phyloP scores from a whole-genome alignment of 2,888 invertebrate genomes.

The Drosophila buzzatii region DNA sequence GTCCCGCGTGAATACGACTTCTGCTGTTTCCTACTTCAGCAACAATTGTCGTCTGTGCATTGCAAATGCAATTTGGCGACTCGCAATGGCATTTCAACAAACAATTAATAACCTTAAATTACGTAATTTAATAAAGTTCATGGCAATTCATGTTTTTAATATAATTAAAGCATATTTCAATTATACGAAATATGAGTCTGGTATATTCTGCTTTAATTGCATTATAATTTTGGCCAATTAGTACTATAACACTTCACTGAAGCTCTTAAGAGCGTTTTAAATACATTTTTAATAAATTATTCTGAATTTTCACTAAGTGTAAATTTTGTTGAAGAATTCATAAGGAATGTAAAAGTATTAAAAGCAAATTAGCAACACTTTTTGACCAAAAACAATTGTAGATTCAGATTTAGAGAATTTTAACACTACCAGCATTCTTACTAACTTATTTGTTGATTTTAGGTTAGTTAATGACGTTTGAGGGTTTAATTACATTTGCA shows the following conservation, averaged over 20 bases:
- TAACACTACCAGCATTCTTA: neutral
- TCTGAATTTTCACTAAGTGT: neutral
- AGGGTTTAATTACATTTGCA: constrained; percentile 63
- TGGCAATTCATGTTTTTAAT: neutral
- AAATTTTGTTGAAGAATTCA: neutral
- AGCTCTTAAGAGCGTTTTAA: neutral
- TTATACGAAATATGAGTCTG: neutral
- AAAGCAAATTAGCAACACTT: neutral
- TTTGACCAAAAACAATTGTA: neutral
- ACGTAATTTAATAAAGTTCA: constrained; percentile 8
- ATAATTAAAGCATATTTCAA: neutral
- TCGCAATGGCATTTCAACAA: constrained; percentile 3
- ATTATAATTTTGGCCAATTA: neutral
- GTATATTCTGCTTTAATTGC: neutral
- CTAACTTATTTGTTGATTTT: neutral
- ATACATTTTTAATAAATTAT: neutral
- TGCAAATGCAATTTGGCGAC: constrained; percentile 74
- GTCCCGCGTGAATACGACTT: constrained; percentile 21
- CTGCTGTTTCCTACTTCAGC: constrained; percentile 24
- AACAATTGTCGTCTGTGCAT: constrained; percentile 57
- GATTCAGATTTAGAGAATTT: neutral
- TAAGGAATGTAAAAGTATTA: no score
- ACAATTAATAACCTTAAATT: constrained; percentile 14
- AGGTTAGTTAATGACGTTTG: constrained; percentile 24
- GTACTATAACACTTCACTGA: no score